Evolutionary conservation across 2,797 vertebrate species (phyloP).

Genomic region (Hippopotamyrus pictus): DNA sequence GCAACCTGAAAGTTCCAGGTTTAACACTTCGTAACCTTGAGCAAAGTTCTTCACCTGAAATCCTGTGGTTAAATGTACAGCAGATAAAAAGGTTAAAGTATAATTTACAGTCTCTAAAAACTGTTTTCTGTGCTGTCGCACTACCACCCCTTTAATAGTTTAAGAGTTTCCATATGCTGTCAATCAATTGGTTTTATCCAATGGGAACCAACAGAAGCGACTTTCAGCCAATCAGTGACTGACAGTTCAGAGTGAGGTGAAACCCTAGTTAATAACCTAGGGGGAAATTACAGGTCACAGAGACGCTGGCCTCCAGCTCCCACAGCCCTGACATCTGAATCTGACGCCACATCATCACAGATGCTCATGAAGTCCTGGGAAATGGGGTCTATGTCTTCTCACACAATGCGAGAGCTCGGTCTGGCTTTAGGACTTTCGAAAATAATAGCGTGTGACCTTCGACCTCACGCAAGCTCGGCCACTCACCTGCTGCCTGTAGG

Average conservation of each 20-base stretch:
- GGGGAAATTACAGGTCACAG: not conserved
- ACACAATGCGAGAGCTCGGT: not conserved
- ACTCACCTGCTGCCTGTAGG: constrained; percentile 45
- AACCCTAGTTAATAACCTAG: not conserved
- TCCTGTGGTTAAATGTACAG: not conserved
- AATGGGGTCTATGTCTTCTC: not conserved
- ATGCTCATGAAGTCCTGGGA: not conserved
- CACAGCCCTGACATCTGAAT: not conserved
- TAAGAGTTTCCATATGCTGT: not conserved
- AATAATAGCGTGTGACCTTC: not conserved
- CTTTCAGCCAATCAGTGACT: not conserved
- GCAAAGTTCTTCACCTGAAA: not conserved
- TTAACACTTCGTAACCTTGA: not conserved
- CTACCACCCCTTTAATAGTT: not conserved
- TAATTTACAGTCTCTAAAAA: not conserved
- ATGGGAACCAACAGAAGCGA: not conserved
- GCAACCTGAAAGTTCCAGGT: not conserved
- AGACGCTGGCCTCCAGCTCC: not conserved
- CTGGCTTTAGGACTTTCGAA: not conserved
- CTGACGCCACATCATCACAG: not conserved
- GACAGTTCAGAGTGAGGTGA: not conserved
- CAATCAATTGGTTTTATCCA: not conserved
- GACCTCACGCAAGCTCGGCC: not conserved
- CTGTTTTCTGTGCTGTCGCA: not conserved
- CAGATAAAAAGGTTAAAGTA: not conserved